Base-by-base conservation (phyloP, 2,113 vertebrate species). In the Hoplias malabaricus region DNA sequence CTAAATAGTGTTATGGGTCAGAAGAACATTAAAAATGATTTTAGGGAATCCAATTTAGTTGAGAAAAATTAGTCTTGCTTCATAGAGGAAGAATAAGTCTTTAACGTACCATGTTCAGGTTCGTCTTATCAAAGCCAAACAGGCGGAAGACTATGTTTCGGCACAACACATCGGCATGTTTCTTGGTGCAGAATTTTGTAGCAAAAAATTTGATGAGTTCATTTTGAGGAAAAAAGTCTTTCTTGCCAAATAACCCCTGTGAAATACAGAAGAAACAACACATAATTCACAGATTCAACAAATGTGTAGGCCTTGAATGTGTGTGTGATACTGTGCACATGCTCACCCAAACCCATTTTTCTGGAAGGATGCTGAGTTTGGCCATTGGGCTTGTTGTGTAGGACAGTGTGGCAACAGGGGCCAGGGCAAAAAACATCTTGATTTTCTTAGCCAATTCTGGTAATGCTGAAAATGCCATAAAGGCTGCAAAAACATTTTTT, bases 381-480 rank as follows among this genome's bases (percentile, higher is more conserved):
- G 90, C n/a, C 29, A 93, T 69, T 27, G 95, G 93, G 66, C 96
- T 96, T 50, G 36, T 57, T 5, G 93, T 86, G 59, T 94, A 88
- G 10, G 91, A 88, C 38, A 92, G 72, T 0, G 95, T 98, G 10
- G 88, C 88, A n/a, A 96, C 95, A 4, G 96, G 96, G 13, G 91
- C 97, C 88, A 98, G 88, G 65, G 89, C 95, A 9, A 98, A 87
- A 84, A 95, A 94, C 80, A 93, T 81, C 86, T 92, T 95, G 82
- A 98, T 91, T 91, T 92, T 97, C 79, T 89, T 89, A 80, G 95
- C 94, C 80, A 98, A 80, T 9, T 95, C 93, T 4, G 96, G 95
- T 72, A 96, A 93, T 29, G 86, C 89, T 42, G 93, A 96, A 89
- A 98, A 96, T 6, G 95, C 94, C 83, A 96, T 83, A 84, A 97